Evolutionary conservation across 2,888 invertebrate species (phyloP), one percentile per base, ranked within the genome.

Genomic region (Mesorhabditis belari): DNA sequence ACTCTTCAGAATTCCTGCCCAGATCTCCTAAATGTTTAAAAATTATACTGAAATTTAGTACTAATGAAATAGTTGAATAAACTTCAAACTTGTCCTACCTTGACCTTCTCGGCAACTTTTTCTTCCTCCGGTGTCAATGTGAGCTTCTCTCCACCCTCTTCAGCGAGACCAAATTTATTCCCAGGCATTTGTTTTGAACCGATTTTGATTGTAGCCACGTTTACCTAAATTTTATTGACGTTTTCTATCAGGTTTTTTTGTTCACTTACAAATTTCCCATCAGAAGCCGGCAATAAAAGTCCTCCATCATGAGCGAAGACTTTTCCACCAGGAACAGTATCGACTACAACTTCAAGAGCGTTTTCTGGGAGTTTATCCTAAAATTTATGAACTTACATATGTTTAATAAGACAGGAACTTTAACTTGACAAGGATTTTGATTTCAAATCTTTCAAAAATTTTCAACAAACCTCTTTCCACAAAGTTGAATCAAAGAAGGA

Each of bases 1-100:
- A 0, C 87, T 84, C 73, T 88, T 88, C 0, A 95, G 85, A 73
- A 95, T 94, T 0, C 88, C 87, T 65, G 87, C 86, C 95, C 95
- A 95, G 57, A 92, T 87, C 12, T 83, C 83, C 71, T 87, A 83
- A 0, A 89, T 44, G n/a, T n/a, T n/a, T n/a, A n/a, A n/a, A 24
- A 29, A 53, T 9, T 5, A 6, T 26, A 4, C 9, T 55, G 19
- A 6, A n/a, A 27, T 17, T 6, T 28, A 21, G n/a, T 58, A n/a
- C 5, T 56, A 5, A 19, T 5, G 28, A 17, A n/a, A 17, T 49
- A 26, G 35, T 56, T 26, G 29, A n/a, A 26, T 50, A n/a, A 24
- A 24, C 5, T 4, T 21, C 3, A 24, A 35, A 3, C 23, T 4
- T n/a, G 44, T 2, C 58, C 35, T 19, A 83, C 83, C 78, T 82